Evolutionary conservation across 1,140 invertebrate genomes (phyloP).

Genomic region (Meloidogyne chitwoodi): DNA sequence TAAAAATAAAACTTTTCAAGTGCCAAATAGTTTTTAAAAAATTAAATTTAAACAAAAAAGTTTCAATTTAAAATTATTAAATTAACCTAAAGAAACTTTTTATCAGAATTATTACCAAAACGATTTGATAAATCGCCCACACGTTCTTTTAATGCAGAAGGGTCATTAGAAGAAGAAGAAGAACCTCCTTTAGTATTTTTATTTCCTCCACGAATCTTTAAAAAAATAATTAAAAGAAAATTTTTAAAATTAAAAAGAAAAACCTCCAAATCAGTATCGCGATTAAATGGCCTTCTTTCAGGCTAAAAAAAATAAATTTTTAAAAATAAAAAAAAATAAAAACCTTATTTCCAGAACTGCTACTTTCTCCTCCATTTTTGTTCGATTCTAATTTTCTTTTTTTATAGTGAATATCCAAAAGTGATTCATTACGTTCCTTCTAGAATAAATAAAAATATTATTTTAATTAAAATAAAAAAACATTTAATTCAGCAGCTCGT

Average conservation of each 20-base stretch:
- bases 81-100: conserved; percentile 2
- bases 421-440: conserved; percentile 22
- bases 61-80: not conserved
- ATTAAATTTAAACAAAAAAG: too few species aligned
- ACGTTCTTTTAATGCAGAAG: conserved; percentile 1
- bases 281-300: conserved; percentile 28
- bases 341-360: not conserved
- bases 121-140: conserved; percentile 16
- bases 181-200: too few species aligned
- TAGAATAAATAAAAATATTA: conserved; percentile 13
- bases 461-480: not conserved
- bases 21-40: not conserved
- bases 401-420: conserved; percentile 25
- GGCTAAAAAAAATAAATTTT: not conserved
- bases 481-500: conserved; percentile 9
- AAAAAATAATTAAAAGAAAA: not conserved
- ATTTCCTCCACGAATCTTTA: not conserved
- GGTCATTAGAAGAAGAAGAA: not conserved
- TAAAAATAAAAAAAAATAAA: not conserved
- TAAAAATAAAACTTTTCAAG: too few species aligned
- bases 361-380: not conserved
- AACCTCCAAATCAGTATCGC: conserved; percentile 38
- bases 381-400: conserved; percentile 28
- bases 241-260: not conserved
- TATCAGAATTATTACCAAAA: conserved; percentile 5